Conservation (phyloP, 2,797 vertebrate genomes). For the Acrossocheilus wenchowensis region DNA sequence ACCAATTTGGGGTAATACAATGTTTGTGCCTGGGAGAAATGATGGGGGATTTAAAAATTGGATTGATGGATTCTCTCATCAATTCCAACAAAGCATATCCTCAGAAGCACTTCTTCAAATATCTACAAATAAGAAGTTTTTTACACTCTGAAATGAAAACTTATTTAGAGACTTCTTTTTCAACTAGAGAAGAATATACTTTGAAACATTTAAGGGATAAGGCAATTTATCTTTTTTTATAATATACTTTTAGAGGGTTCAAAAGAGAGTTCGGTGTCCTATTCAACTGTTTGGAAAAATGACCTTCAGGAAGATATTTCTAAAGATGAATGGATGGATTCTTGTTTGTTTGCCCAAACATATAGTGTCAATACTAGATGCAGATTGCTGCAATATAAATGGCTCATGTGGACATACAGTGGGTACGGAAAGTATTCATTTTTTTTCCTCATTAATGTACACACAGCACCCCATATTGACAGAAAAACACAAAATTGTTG, state of each 20-base stretch:
- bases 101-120: not conserved
- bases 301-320: not conserved
- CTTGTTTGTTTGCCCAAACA: not conserved
- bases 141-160: not conserved
- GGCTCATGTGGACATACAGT: too few relatives aligned
- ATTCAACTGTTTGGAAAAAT: not conserved
- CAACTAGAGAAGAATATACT: not conserved
- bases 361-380: not conserved
- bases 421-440: too few relatives aligned
- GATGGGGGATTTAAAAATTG: too few relatives aligned
- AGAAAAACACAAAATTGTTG: too few relatives aligned
- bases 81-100: constrained; percentile 1
- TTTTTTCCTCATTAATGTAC: too few relatives aligned
- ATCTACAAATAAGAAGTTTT: constrained; percentile 2
- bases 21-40: too few relatives aligned
- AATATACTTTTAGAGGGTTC: not conserved
- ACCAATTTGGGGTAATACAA: too few relatives aligned
- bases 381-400: not conserved
- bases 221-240: not conserved
- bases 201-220: not conserved
- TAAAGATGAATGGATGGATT: not conserved
- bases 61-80: too few relatives aligned
- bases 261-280: not conserved
- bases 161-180: not conserved
- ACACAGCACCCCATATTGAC: too few relatives aligned